These are phyloP conservation scores for Poecilia latipinna DNA, from an alignment of 2,113 vertebrate genomes.

Conservation along the genomic window DNA sequence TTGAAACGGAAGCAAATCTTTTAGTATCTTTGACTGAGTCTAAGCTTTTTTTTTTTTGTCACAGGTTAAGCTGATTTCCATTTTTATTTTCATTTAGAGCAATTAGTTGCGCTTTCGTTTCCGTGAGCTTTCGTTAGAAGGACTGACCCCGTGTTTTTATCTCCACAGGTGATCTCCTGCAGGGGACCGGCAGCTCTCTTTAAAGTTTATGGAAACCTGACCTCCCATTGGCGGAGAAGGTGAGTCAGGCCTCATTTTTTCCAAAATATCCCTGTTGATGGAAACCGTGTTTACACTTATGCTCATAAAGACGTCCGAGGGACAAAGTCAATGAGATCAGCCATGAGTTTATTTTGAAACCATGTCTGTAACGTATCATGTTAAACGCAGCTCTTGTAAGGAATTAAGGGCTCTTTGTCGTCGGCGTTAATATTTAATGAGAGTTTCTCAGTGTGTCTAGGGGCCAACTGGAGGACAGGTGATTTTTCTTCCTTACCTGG, in stretches of 20 bases:
- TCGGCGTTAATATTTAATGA: conserved; percentile 61
- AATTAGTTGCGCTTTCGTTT: conserved; percentile 7
- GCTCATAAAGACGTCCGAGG: background rate
- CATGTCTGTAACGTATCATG: conserved; percentile 14
- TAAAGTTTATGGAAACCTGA: conserved; percentile 76
- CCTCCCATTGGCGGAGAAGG: conserved; percentile 70
- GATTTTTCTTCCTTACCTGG: conserved; percentile 17
- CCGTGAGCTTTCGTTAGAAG: background rate
- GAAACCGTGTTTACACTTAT: background rate
- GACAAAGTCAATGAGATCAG: background rate
- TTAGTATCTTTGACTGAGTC: conserved; percentile 7
- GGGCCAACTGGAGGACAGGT: conserved; percentile 14
- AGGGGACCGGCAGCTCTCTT: conserved; percentile 51
- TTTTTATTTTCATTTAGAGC: conserved; percentile 22
- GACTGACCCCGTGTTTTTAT: conserved; percentile 14
- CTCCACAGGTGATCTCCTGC: conserved; percentile 65
- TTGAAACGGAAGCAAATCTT: conserved; percentile 19
- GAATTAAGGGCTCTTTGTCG: conserved; percentile 54
- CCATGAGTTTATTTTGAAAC: background rate
- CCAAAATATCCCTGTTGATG: background rate
- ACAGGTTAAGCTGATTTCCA: background rate
- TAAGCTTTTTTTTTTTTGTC: conserved; percentile 35
- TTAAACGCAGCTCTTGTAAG: conserved; percentile 30
- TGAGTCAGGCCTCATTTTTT: conserved; percentile 17
- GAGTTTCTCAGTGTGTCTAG: conserved; percentile 2